Evolutionary conservation across 2,113 vertebrate genomes (phyloP).

Genomic region (Entelurus aequoreus): DNA sequence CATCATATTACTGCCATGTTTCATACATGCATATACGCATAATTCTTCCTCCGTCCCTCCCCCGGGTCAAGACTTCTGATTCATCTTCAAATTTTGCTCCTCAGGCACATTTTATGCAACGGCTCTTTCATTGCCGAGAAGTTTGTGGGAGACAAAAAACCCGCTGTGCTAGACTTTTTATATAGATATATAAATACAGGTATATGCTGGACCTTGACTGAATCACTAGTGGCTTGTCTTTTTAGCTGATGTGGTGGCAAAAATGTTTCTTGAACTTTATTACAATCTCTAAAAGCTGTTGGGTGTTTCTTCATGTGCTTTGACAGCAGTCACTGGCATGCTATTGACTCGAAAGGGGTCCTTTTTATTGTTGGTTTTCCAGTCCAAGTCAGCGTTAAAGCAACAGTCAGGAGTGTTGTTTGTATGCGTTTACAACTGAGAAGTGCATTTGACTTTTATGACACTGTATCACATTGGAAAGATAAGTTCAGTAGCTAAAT

Average conservation of each 20-base stretch:
- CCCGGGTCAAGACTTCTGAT: constrained; percentile 22
- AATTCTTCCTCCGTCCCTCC: not conserved
- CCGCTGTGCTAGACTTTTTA: constrained; percentile 11
- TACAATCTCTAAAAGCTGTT: not conserved
- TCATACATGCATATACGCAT: constrained; percentile 8
- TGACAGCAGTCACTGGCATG: not conserved
- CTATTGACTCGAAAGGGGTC: not conserved
- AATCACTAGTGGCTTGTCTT: not conserved
- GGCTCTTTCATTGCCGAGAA: constrained; percentile 48
- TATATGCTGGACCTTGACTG: not conserved
- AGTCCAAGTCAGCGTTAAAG: not conserved
- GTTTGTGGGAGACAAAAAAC: constrained; percentile 34
- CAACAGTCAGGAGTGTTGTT: not conserved
- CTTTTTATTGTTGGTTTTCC: not conserved
- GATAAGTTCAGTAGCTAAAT: too few species aligned
- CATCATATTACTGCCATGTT: not conserved
- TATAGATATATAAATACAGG: not conserved
- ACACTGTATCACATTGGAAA: too few species aligned
- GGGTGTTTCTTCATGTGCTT: not conserved
- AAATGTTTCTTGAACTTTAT: constrained; percentile 6
- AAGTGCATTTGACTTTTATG: too few species aligned
- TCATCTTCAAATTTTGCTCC: constrained; percentile 40
- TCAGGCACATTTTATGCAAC: constrained; percentile 49
- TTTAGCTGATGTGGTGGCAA: not conserved
- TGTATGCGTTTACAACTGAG: not conserved